Evolutionary conservation across 2,797 vertebrate genomes (phyloP), one percentile per base, ranked within the genome.

Genomic region (Tragopan temminckii): DNA sequence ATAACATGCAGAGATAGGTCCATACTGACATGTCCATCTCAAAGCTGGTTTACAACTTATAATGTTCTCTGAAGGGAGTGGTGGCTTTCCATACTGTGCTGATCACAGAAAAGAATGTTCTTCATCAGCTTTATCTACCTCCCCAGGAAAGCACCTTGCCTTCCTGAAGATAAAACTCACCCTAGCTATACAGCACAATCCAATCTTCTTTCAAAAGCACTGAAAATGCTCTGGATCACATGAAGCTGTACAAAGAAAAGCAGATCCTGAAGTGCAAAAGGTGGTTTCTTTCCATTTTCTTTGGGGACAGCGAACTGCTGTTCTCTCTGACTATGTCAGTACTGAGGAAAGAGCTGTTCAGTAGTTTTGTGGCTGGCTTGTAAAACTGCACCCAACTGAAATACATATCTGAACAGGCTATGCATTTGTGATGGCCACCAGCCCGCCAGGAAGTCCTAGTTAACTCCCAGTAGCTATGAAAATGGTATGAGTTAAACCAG

Each of bases 311-410:
- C 31, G 72, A 88, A 61, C 55, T 92, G 88, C 91, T 86, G 80
- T 66, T 93, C 59, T 87, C 25, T 76, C 70, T 29, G 29, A 67
- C 92, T 89, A 63, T 91, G 69, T 62, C 85, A 94, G 88, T 76
- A 81, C 2, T 57, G 67, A 67, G 93, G 88, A 92, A 94, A 94
- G 70, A 78, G 59, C 85, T 91, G 59, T 90, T 88, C 89, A 50
- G 59, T 55, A 88, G 80, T 82, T 88, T 88, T 92, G 80, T 80
- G 89, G 70, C 43, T 31, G 15, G 38, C 59, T 94, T 79, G 72
- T 81, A 76, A 90, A 93, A 61, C 25, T 70, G 70, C 89, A 86
- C 70, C 46, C 0, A 0, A 77, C 58, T 85, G 85, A 89, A 94
- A 75, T 59, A 62, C 8, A 29, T 76, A 86, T 57, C 89, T 88